Evolutionary conservation across 2,113 vertebrate species (phyloP).

Genomic region (Clarias gariepinus): DNA sequence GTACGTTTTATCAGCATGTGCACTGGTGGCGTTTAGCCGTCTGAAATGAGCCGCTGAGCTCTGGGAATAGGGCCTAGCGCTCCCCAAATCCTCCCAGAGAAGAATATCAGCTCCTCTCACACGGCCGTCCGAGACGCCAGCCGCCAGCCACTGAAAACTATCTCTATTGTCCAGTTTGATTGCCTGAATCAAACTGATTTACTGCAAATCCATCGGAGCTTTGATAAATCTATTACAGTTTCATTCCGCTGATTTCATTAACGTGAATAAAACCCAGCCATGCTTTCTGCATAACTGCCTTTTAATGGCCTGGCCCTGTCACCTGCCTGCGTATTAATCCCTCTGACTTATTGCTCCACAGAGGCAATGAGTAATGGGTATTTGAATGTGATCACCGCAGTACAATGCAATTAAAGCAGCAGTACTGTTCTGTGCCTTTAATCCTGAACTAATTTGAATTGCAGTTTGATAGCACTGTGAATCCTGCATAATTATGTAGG

Average conservation of each 20-base stretch:
- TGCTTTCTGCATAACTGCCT: constrained; percentile 99
- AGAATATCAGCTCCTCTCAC: constrained; percentile 96
- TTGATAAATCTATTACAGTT: constrained; percentile 99
- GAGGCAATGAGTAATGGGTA: constrained; percentile 99
- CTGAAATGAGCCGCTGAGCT: constrained; percentile 79
- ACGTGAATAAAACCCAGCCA: constrained; percentile 99
- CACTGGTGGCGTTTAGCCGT: constrained; percentile 85
- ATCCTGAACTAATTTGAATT: constrained; percentile 99
- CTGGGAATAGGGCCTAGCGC: constrained; percentile 81
- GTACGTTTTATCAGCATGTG: constrained; percentile 88
- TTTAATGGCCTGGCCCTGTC: constrained; percentile 99
- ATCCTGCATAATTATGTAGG: constrained; percentile 99
- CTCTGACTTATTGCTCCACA: constrained; percentile 99
- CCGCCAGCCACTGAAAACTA: constrained; percentile 92
- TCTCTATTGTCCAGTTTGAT: constrained; percentile 99
- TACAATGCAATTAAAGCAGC: constrained; percentile 99
- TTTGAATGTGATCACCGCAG: constrained; percentile 99
- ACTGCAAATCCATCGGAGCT: constrained; percentile 99
- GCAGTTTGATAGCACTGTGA: constrained; percentile 99
- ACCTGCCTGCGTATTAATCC: constrained; percentile 99
- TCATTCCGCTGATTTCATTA: constrained; percentile 99
- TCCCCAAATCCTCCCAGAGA: constrained; percentile 79
- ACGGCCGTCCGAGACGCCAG: constrained; percentile 89
- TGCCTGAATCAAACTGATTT: constrained; percentile 99
- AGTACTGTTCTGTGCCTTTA: constrained; percentile 99